Conservation (phyloP, 2,113 vertebrate species). For the Onychostruthus taczanowskii region DNA sequence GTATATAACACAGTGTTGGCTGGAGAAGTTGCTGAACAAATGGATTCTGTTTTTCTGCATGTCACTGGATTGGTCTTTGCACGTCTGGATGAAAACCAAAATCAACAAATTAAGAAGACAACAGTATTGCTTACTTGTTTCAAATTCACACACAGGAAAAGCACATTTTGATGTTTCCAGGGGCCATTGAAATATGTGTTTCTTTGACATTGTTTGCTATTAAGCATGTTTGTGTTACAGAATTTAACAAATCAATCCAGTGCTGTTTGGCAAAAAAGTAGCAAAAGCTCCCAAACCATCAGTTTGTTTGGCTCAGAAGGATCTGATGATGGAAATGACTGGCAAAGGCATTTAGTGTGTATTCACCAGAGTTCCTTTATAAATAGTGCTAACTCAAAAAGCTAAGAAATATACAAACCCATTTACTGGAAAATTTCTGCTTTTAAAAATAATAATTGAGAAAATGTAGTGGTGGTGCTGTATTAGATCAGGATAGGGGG, state of each 20-base stretch:
- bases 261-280: neutral
- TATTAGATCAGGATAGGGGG: neutral
- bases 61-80: conserved; percentile 30
- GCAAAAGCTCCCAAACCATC: neutral
- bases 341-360: neutral
- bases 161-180: conserved; percentile 24
- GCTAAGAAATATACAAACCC: neutral
- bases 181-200: neutral
- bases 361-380: neutral
- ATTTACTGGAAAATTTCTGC: neutral
- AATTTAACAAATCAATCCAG: neutral
- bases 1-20: neutral
- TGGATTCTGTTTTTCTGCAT: neutral
- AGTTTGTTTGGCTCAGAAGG: neutral
- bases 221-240: neutral
- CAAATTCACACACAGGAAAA: neutral
- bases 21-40: neutral
- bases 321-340: neutral
- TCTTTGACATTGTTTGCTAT: neutral
- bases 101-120: conserved; percentile 2
- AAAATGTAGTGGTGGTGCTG: neutral
- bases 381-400: neutral
- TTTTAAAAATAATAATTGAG: neutral
- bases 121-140: neutral
- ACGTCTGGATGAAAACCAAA: neutral